These are phyloP conservation scores for Onychostoma macrolepis DNA, from an alignment of 2,113 vertebrate genomes.

Conservation along the genomic window DNA sequence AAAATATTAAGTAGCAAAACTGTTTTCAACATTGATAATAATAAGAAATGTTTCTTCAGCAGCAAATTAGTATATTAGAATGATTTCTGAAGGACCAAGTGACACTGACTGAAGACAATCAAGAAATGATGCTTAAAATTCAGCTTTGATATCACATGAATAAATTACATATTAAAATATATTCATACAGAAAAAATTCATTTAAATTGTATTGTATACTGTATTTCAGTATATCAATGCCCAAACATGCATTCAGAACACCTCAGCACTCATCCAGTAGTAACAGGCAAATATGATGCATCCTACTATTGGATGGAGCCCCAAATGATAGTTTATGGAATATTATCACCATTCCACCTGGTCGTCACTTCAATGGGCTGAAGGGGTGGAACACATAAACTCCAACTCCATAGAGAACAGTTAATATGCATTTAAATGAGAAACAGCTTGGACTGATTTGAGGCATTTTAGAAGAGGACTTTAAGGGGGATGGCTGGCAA, in stretches of 20 bases:
- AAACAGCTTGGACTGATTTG: slow-evolving; percentile 68
- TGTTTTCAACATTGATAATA: too few relatives aligned
- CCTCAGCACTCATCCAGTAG: background rate
- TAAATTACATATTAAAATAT: too few relatives aligned
- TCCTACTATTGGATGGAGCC: background rate
- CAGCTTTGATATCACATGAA: too few relatives aligned
- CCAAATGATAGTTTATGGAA: slow-evolving; percentile 4
- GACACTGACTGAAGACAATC: too few relatives aligned
- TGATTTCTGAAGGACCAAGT: too few relatives aligned
- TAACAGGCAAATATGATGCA: background rate
- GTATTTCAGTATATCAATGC: too few relatives aligned
- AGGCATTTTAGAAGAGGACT: slow-evolving; percentile 58
- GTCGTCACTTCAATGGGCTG: background rate
- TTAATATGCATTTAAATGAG: slow-evolving; percentile 67
- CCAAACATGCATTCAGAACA: background rate
- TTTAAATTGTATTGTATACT: too few relatives aligned
- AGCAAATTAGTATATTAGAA: too few relatives aligned
- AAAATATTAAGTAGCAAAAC: too few relatives aligned
- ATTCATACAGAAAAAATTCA: too few relatives aligned
- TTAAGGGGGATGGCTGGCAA: slow-evolving; percentile 61
- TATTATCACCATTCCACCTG: slow-evolving; percentile 34
- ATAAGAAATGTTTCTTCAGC: too few relatives aligned
- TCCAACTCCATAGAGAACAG: slow-evolving; percentile 28
- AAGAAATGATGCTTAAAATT: too few relatives aligned
- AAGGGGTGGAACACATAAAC: slow-evolving; percentile 16